Evolutionary conservation across 2,113 vertebrate genomes (phyloP).

Genomic region (Psittacara wagleri): DNA sequence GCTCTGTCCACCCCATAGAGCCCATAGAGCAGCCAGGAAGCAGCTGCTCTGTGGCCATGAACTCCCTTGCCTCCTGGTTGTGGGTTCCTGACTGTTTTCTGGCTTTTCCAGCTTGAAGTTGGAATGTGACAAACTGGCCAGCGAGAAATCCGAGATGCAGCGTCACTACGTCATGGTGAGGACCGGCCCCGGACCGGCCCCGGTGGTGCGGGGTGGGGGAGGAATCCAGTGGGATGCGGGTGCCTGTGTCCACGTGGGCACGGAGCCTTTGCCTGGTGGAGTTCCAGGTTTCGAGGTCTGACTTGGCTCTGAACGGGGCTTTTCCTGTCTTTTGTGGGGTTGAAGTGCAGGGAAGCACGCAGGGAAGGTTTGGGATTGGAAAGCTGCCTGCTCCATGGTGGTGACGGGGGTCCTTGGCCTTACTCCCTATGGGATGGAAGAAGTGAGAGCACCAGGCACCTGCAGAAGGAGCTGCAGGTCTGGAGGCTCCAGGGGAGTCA

Average conservation of each 20-base stretch:
- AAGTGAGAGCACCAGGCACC: too few species aligned
- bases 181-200: neutral
- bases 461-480: too few species aligned
- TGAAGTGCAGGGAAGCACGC: neutral
- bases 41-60: neutral
- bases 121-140: conserved; percentile 97
- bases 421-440: neutral
- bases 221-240: neutral
- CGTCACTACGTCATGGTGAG: conserved; percentile 98
- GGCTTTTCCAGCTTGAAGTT: conserved; percentile 87
- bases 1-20: neutral
- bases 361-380: neutral
- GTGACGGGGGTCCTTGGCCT: neutral
- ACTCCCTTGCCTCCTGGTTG: neutral
- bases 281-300: neutral
- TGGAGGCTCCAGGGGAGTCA: too few species aligned
- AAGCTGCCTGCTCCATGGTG: neutral
- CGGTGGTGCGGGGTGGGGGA: neutral
- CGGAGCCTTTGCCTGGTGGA: neutral
- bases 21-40: neutral
- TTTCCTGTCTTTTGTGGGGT: neutral
- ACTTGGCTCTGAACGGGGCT: neutral
- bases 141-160: conserved; percentile 99
- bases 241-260: neutral
- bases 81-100: neutral